Base-by-base conservation (phyloP, 1,140 invertebrate species). In the Zaprionus vittiger region DNA sequence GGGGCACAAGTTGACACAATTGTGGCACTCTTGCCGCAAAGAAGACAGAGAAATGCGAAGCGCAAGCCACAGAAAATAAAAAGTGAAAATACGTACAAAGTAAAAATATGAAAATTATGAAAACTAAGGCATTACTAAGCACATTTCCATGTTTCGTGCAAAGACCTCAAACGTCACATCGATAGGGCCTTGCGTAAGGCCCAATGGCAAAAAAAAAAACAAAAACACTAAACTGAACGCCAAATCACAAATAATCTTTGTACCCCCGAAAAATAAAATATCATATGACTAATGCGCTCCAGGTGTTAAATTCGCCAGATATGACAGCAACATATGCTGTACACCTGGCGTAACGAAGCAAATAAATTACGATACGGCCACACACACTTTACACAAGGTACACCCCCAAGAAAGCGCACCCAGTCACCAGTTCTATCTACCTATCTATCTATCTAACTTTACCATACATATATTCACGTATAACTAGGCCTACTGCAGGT, bases 331-430 rank as follows among this genome's bases (percentile, higher is more conserved):
- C 37, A 73, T 63, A 71, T 70, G 59, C 73, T 75, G 73, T 71
- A 75, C 73, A 75, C 73, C 67, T 75, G 73, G 67, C 67, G 41
- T 31, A 70, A 63, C 44, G 66, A 69, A 74, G 14, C 60, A 69
- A 55, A 54, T 34, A 20, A 74, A 62, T 63, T 74, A 59, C 62
- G 72, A 70, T 70, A 74, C 6, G 44, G 37, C 37, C 56, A 68
- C 47, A 56, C 38, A 66, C 38, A 66, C 54, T 26, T 38, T 12
- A 54, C 14, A 11, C 14, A 54, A 24, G 54, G 20, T 31, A 31
- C 7, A 31, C 26, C 2, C 20, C 37, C 26, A 12, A 54, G 24
- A 41, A 34, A 60, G 49, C 17, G 38, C 64, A 67, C 65, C 55
- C 55, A 66, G 52, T 52, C 47, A 52, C 37, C 41, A 26, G 26